Evolutionary conservation across 1,140 invertebrate species (phyloP).

Genomic region (Probaryconus sp.): DNA sequence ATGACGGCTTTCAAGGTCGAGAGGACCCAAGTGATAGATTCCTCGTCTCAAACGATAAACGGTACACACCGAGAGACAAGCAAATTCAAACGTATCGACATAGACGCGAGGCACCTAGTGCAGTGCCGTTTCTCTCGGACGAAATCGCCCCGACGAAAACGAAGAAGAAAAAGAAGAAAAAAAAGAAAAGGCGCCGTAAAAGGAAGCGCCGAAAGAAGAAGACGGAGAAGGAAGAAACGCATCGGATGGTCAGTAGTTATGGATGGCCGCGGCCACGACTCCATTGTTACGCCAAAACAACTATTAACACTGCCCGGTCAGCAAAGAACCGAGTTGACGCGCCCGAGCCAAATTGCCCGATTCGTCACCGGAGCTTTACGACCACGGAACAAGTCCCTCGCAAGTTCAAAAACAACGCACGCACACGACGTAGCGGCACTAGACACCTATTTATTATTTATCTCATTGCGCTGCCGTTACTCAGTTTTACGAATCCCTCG

Average conservation of each 20-base stretch:
- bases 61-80: no score
- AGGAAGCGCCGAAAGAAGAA: conserved; percentile 46
- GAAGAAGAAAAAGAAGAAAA: conserved; percentile 35
- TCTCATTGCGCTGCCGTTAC: conserved; percentile 69
- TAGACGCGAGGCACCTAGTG: no score
- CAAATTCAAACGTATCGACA: no score
- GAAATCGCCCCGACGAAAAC: conserved; percentile 26
- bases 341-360: conserved; percentile 13
- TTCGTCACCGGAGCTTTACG: no score
- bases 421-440: conserved; percentile 39
- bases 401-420: conserved; percentile 31
- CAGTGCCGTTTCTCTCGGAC: conserved; percentile 23
- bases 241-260: conserved; percentile 3
- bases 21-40: neutral
- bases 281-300: conserved; percentile 24
- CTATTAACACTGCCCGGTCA: conserved; percentile 63
- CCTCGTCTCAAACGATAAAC: no score
- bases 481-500: conserved; percentile 68
- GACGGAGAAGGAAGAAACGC: conserved; percentile 21
- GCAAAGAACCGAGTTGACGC: conserved; percentile 12
- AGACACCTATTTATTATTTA: conserved; percentile 67
- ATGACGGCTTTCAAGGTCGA: neutral
- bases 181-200: conserved; percentile 50
- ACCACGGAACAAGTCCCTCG: conserved; percentile 1
- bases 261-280: conserved; percentile 16